Evolutionary conservation across 2,113 vertebrate genomes (phyloP).

Genomic region (Amphiprion ocellaris): DNA sequence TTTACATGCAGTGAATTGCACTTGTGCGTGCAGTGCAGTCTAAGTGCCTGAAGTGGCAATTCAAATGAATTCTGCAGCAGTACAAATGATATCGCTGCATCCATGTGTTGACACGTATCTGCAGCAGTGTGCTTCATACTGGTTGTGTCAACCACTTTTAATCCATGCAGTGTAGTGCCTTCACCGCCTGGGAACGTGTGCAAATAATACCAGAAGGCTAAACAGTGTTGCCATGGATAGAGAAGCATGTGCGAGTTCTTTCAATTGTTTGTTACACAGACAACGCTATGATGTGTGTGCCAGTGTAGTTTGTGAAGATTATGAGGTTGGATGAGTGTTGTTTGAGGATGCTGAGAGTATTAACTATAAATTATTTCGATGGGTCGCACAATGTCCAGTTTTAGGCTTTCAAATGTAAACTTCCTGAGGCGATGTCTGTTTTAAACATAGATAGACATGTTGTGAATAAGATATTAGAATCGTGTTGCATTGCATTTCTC

Average conservation of each 20-base stretch:
- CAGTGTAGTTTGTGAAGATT: not conserved
- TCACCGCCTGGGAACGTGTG: too few species aligned
- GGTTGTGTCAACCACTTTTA: not conserved
- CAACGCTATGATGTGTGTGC: not conserved
- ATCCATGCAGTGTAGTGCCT: not conserved
- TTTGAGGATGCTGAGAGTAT: not conserved
- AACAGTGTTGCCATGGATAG: not conserved
- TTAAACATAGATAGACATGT: constrained; percentile 63
- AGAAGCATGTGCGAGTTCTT: not conserved
- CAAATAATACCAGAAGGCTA: not conserved
- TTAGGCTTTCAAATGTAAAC: constrained; percentile 31
- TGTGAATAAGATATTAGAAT: constrained; percentile 72
- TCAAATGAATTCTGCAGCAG: not conserved
- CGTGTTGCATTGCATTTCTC: constrained; percentile 58
- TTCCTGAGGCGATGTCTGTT: constrained; percentile 54
- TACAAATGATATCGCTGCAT: not conserved
- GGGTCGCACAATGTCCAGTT: constrained; percentile 8
- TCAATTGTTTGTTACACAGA: not conserved
- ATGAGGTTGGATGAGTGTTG: not conserved
- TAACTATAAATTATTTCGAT: not conserved
- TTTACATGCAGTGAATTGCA: not conserved
- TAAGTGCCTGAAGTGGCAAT: constrained; percentile 2
- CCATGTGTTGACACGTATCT: not conserved
- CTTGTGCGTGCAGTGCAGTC: not conserved
- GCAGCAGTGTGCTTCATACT: not conserved